phyloP scores from a whole-genome alignment of 2,888 invertebrate genomes.

The Drosophila lutescens region DNA sequence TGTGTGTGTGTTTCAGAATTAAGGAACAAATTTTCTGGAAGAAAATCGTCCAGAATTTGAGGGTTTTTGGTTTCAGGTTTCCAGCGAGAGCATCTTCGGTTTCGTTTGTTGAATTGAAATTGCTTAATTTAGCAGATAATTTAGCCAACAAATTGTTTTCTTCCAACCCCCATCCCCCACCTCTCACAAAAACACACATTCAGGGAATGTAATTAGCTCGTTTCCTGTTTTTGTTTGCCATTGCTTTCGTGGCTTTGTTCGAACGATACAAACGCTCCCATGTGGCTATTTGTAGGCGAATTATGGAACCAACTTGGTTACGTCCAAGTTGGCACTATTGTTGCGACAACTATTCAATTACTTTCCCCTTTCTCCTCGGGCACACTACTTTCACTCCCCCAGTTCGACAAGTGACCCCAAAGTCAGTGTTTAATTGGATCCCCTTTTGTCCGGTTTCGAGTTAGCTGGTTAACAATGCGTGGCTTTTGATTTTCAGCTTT shows the following conservation, averaged over 20 bases:
- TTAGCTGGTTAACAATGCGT: constrained; percentile 22
- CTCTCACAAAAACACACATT: constrained; percentile 11
- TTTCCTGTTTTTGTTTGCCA: constrained; percentile 53
- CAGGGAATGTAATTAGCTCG: constrained; percentile 56
- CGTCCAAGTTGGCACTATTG: constrained; percentile 42
- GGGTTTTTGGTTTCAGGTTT: constrained; percentile 26
- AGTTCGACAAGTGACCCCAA: constrained; percentile 10
- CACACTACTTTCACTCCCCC: constrained; percentile 1
- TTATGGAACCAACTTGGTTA: constrained; percentile 47
- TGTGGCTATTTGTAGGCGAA: constrained; percentile 50
- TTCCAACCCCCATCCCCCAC: background rate
- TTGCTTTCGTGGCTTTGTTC: constrained; percentile 46
- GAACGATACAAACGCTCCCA: constrained; percentile 33
- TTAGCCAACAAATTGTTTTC: constrained; percentile 59
- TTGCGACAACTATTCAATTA: constrained; percentile 49
- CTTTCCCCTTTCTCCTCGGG: constrained; percentile 4
- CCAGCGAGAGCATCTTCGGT: constrained; percentile 18
- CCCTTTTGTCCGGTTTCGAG: constrained; percentile 6
- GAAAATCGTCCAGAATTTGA: constrained; percentile 30
- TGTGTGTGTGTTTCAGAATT: constrained; percentile 1
- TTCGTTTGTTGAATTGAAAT: constrained; percentile 73
- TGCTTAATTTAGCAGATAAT: constrained; percentile 79
- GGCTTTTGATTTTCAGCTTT: constrained; percentile 4
- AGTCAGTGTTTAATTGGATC: constrained; percentile 32
- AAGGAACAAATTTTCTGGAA: constrained; percentile 6